These are phyloP conservation scores for Scaptomyza graminum DNA, from an alignment of 1,140 invertebrate genomes.

Conservation along the genomic window DNA sequence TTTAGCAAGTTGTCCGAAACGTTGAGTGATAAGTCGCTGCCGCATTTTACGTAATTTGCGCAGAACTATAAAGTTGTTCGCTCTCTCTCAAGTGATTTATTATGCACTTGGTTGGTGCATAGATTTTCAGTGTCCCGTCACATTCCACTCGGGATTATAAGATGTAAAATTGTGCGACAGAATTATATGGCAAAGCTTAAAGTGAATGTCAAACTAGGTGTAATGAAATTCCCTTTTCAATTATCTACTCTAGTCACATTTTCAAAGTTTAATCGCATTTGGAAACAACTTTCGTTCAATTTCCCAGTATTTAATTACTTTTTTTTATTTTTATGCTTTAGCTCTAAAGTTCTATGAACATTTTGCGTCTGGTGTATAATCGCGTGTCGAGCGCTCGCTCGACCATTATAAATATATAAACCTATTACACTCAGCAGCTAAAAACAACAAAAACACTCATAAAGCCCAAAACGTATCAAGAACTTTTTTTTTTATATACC, in stretches of 20 bases:
- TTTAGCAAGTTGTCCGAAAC: constrained; percentile 1
- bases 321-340: not conserved
- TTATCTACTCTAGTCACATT: not conserved
- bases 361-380: constrained; percentile 57
- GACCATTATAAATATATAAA: constrained; percentile 72
- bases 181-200: too few relatives aligned
- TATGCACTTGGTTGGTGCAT: not conserved
- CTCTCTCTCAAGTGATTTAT: constrained; percentile 9
- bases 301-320: constrained; percentile 10
- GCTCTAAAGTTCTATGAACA: constrained; percentile 46
- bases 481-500: constrained; percentile 17
- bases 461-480: constrained; percentile 40
- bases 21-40: constrained; percentile 36
- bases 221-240: not conserved
- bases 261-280: not conserved
- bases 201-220: too few relatives aligned
- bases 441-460: constrained; percentile 24
- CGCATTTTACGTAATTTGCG: constrained; percentile 46
- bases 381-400: constrained; percentile 49
- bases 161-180: too few relatives aligned
- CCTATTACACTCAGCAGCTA: constrained; percentile 50
- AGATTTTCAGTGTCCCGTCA: not conserved
- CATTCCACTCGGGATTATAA: not conserved
- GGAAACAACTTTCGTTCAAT: not conserved
- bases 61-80: constrained; percentile 5